Base-by-base conservation (phyloP, 1,140 invertebrate species). In the Copidosoma floridanum region DNA sequence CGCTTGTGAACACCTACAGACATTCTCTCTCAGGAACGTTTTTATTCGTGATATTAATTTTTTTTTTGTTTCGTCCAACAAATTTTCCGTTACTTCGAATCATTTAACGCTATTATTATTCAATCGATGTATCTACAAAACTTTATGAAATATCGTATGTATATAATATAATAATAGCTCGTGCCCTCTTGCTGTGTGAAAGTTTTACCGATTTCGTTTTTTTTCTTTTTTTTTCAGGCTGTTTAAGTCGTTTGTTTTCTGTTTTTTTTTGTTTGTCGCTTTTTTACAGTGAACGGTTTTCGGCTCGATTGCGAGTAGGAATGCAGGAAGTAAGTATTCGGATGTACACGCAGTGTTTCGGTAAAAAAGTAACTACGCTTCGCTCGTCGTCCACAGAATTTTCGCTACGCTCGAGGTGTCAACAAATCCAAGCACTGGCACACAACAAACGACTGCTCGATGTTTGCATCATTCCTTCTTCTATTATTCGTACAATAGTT, bases 291-390 rank as follows among this genome's bases (percentile, higher is more conserved):
- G 27, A 63, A 57, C 23, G 38, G 20, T 51, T 40, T 53, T 21
- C n/a, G 24, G 43, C 24, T 57, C 8, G 16, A 24, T 58, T 59
- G 40, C 44, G n/a, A 38, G 47, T 61, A 48, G 14, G 32, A 55
- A 50, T 55, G n/a, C 14, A 26, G 47, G 48, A 54, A 57, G 48
- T 29, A 61, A 61, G 40, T n/a, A 56, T 60, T 24, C 1, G 48
- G 40, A 43, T 57, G 50, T 41, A 57, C 26, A n/a, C n/a, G n/a
- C n/a, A 65, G 48, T 57, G 43, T 37, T 21, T 65, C 54, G 43
- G 54, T 61, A 65, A 57, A 61, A 65, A 61, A 65, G 53, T 65
- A 65, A 65, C 41, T 57, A 41, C n/a, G n/a, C n/a, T n/a, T n/a
- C n/a, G n/a, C n/a, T n/a, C n/a, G n/a, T n/a, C n/a, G n/a, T n/a